Evolutionary conservation across 2,888 invertebrate species (phyloP).

Genomic region (Erebia aethiops): DNA sequence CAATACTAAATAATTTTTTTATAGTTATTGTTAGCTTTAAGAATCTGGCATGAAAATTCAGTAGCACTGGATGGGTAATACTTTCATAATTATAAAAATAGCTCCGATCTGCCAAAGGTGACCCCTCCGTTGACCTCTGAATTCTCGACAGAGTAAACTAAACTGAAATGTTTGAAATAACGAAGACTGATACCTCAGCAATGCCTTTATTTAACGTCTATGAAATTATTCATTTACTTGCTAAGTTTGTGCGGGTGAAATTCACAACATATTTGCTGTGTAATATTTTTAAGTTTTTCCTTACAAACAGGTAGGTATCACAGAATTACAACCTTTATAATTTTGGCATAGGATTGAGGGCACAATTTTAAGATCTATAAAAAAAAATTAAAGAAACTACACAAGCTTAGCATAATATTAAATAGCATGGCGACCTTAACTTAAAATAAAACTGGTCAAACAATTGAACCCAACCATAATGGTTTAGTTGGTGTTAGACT

Average conservation of each 20-base stretch:
- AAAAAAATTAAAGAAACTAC: too few species aligned
- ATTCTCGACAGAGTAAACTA: conserved; percentile 1
- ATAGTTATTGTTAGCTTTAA: too few species aligned
- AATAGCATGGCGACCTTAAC: too few species aligned
- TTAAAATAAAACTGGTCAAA: background rate
- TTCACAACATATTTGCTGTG: background rate
- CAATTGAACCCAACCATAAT: background rate
- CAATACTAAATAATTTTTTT: too few species aligned
- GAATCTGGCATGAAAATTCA: too few species aligned
- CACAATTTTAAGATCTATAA: too few species aligned
- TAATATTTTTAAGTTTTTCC: too few species aligned
- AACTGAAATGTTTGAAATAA: conserved; percentile 6
- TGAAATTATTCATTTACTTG: conserved; percentile 1
- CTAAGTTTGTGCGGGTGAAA: background rate
- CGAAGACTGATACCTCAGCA: background rate
- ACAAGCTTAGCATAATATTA: too few species aligned
- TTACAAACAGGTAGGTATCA: too few species aligned
- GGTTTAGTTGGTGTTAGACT: too few species aligned
- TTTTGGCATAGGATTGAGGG: too few species aligned
- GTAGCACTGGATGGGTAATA: background rate
- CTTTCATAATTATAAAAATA: conserved; percentile 9
- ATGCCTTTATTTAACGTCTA: conserved; percentile 12
- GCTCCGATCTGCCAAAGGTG: conserved; percentile 6
- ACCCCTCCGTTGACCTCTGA: conserved; percentile 9
- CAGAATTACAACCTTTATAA: too few species aligned